These are phyloP conservation scores for Sepiola atlantica DNA, from an alignment of 2,888 invertebrate genomes.

Conservation along the genomic window DNA sequence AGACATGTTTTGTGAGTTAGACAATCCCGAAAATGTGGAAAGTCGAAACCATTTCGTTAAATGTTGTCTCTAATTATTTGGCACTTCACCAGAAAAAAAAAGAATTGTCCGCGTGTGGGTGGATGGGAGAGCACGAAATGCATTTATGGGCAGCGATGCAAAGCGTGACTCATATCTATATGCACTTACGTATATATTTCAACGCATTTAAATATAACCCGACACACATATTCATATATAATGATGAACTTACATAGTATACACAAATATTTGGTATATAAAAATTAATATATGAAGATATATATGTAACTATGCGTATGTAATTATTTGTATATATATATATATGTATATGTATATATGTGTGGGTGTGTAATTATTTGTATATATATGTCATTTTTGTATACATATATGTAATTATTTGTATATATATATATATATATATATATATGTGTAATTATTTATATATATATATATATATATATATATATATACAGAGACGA, in stretches of 20 bases:
- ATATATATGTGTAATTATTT: not conserved
- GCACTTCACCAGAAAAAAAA: not conserved
- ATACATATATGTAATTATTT: not conserved
- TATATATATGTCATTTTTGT: not conserved
- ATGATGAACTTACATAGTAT: no score
- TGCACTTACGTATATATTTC: not conserved
- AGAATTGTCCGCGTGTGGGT: not conserved
- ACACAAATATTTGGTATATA: no score
- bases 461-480: conserved; percentile 2
- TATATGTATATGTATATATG: not conserved
- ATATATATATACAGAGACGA: not conserved
- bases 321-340: not conserved
- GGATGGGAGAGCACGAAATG: not conserved
- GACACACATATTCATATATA: not conserved
- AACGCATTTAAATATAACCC: not conserved
- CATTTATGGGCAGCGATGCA: not conserved
- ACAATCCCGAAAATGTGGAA: no score
- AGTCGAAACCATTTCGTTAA: no score
- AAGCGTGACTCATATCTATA: not conserved
- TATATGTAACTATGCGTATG: not conserved
- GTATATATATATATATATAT: not conserved
- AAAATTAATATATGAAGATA: not conserved
- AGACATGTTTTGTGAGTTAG: no score
- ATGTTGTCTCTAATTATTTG: no score
- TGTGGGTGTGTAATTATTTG: not conserved